Base-by-base conservation (phyloP, 2,113 vertebrate genomes). In the Cavia aperea region DNA sequence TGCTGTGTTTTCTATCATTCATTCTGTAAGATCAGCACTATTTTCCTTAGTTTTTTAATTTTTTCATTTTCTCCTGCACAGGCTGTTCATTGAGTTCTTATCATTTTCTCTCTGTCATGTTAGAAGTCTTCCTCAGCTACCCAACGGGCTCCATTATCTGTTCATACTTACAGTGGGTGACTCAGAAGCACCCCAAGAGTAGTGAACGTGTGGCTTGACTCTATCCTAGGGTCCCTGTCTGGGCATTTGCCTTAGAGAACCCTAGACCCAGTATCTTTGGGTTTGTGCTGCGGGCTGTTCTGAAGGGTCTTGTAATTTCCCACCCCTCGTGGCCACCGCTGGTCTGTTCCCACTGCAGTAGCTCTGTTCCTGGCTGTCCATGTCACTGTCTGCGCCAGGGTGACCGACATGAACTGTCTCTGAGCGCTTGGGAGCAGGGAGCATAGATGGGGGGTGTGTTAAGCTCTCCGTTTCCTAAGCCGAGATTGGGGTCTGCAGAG, bases 351-450 rank as follows among this genome's bases (percentile, higher is more conserved):
- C 16, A 60, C 26, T 36, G 21, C 39, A 46, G 58, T 39, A 16
- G 33, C n/a, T 49, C 91, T 70, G 11, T 56, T 13, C 88, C 31
- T 26, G 2, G 16, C 62, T 81, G 36, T 21, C 39, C 63, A 39
- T 10, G 5, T 78, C n/a, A 83, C 1, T 7, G 19, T 26, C n/a
- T 26, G 31, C 31, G 54, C 43, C 23, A 0, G 8, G 26, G 49
- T 56, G 51, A 62, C 62, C 5, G 33, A 15, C 4, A 7, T 33
- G 19, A 10, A 60, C 23, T 36, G 23, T 54, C 46, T 29, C 39
- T 39, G 60, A 77, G 85, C 39, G 15, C 31, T 51, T 24, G 62
- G 63, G 68, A 58, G 58, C 68, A 73, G 46, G 36, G 36, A 81
- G 58, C 66, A 3, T 39, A 29, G 23, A 14, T 43, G 21, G 5